phyloP scores from a whole-genome alignment of 92 coral and sea anemone genomes.

The Ricordea florida region DNA sequence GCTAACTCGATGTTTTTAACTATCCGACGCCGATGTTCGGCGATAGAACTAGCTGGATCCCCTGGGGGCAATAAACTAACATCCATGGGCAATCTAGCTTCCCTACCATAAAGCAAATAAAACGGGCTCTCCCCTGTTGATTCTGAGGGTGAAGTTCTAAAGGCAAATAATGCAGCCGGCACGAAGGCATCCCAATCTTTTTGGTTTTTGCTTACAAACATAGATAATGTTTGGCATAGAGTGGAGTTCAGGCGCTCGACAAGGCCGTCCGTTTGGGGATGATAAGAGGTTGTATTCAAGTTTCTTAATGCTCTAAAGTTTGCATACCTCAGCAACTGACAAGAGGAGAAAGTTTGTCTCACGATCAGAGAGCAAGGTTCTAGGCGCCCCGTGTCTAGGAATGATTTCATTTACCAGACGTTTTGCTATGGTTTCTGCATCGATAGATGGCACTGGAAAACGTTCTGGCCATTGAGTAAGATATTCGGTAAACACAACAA shows the following conservation, averaged over 20 bases:
- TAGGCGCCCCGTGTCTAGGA: constrained; percentile 44
- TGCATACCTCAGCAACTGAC: constrained; percentile 33
- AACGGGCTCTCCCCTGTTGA: constrained; percentile 34
- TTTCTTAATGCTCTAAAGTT: constrained; percentile 1
- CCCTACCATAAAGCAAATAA: constrained; percentile 44
- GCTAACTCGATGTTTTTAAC: constrained; percentile 29
- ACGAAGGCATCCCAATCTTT: constrained; percentile 34
- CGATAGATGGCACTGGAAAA: constrained; percentile 37
- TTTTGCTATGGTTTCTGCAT: constrained; percentile 35
- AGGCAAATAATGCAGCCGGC: constrained; percentile 1
- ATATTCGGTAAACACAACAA: constrained; percentile 60
- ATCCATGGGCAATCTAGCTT: not conserved
- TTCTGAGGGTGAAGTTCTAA: constrained; percentile 1
- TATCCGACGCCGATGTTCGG: constrained; percentile 26
- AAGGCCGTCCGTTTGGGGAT: not conserved
- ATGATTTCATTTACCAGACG: constrained; percentile 29
- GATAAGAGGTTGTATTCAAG: constrained; percentile 8
- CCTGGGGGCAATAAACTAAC: constrained; percentile 27
- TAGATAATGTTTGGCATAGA: constrained; percentile 23
- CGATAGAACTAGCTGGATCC: constrained; percentile 2
- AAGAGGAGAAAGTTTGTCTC: constrained; percentile 39
- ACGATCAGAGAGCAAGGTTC: constrained; percentile 39
- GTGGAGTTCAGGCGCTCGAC: not conserved
- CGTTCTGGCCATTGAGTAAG: constrained; percentile 56
- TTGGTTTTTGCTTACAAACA: constrained; percentile 22